Conservation (phyloP, 2,797 vertebrate species). For the Macropus fuliginosus region DNA sequence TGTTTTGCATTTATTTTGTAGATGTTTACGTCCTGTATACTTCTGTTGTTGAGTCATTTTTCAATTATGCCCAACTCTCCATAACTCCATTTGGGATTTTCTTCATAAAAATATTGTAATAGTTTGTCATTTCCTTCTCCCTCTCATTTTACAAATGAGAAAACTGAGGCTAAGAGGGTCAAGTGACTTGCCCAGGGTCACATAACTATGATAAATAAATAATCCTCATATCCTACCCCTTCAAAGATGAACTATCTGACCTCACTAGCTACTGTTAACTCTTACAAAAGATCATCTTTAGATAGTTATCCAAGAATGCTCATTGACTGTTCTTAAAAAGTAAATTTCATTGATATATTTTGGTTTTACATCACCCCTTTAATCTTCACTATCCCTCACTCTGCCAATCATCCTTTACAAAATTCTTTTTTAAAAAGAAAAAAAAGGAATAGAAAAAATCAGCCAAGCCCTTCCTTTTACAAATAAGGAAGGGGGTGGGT, state of each 20-base stretch:
- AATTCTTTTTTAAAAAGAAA: background rate
- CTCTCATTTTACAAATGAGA: too few relatives aligned
- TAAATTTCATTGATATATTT: background rate
- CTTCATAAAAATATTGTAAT: too few relatives aligned
- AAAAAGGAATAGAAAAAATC: background rate
- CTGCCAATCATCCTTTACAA: background rate
- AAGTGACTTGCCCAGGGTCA: too few relatives aligned
- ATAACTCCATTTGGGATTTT: too few relatives aligned
- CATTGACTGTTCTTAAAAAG: background rate
- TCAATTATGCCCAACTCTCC: too few relatives aligned
- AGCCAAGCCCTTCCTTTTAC: background rate
- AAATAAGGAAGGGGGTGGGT: background rate
- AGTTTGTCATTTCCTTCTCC: too few relatives aligned
- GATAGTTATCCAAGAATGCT: background rate
- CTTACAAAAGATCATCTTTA: background rate
- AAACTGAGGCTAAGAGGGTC: too few relatives aligned
- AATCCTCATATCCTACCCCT: background rate
- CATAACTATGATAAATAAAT: background rate
- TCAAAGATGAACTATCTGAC: slow-evolving; percentile 12
- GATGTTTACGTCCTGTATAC: background rate
- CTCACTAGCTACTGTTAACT: background rate
- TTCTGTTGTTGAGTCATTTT: too few relatives aligned
- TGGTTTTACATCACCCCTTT: background rate
- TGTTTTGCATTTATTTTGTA: background rate
- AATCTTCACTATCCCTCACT: background rate